phyloP scores from a whole-genome alignment of 2,113 vertebrate species.

The Sturnus vulgaris region DNA sequence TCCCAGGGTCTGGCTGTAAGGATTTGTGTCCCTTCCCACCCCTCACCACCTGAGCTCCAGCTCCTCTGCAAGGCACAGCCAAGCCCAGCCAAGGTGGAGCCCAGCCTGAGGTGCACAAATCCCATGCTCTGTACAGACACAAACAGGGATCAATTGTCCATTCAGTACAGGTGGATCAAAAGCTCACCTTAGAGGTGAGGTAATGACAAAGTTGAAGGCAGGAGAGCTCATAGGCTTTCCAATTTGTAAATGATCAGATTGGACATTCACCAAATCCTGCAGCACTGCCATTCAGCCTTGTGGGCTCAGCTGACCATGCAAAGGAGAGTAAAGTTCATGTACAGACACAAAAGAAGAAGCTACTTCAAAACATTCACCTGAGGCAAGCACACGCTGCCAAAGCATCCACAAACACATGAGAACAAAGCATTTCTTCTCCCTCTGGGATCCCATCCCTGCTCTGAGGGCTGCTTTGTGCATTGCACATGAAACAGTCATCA shows the following conservation, averaged over 20 bases:
- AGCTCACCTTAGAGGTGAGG: neutral
- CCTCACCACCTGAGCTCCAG: neutral
- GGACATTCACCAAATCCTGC: neutral
- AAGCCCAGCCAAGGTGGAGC: neutral
- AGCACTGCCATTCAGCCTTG: neutral
- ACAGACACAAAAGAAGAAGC: neutral
- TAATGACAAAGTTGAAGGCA: neutral
- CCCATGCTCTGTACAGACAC: neutral
- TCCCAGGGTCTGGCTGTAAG: neutral
- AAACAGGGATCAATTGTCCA: neutral
- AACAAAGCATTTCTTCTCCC: neutral
- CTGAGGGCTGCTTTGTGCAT: neutral
- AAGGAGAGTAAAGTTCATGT: neutral
- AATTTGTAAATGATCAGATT: neutral
- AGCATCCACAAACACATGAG: neutral
- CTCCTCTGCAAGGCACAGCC: neutral
- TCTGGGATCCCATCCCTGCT: neutral
- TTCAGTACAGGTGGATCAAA: neutral
- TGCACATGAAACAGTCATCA: neutral
- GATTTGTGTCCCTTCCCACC: accelerated
- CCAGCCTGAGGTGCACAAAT: neutral
- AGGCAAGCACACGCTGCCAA: neutral
- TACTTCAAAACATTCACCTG: constrained; percentile 3
- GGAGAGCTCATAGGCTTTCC: neutral
- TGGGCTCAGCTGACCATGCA: neutral